phyloP scores from a whole-genome alignment of 2,888 invertebrate species.

The Keiferia lycopersicella region DNA sequence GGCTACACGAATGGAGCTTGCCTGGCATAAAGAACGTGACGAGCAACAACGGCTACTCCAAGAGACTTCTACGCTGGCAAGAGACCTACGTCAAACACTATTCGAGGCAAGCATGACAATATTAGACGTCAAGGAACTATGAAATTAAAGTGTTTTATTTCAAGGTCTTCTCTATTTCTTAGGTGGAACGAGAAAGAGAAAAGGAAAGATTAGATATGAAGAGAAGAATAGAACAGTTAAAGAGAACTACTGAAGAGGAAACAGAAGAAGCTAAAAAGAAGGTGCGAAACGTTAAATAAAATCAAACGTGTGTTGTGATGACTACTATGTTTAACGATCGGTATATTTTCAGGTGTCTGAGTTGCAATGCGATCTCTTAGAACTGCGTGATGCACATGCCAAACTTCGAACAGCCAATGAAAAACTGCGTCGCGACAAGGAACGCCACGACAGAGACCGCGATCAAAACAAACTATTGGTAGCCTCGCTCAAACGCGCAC shows the following conservation, averaged over 20 bases:
- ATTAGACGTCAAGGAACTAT: not conserved
- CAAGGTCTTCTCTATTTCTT: slow-evolving; percentile 27
- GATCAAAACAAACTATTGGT: slow-evolving; percentile 81
- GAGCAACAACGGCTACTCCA: slow-evolving; percentile 94
- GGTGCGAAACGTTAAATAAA: slow-evolving; percentile 55
- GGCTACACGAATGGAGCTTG: slow-evolving; percentile 93
- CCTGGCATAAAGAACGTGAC: slow-evolving; percentile 96
- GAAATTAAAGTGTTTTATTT: not conserved
- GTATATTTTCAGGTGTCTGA: slow-evolving; percentile 77
- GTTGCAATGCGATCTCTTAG: slow-evolving; percentile 92
- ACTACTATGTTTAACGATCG: not conserved
- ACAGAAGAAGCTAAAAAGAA: slow-evolving; percentile 94
- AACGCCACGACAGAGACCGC: slow-evolving; percentile 90
- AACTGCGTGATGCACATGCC: slow-evolving; percentile 94
- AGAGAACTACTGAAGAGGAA: slow-evolving; percentile 92
- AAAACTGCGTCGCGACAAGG: slow-evolving; percentile 92
- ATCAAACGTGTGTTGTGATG: not conserved
- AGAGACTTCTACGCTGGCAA: slow-evolving; percentile 93
- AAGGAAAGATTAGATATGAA: slow-evolving; percentile 94
- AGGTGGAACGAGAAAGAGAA: slow-evolving; percentile 94
- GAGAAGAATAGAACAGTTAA: slow-evolving; percentile 91
- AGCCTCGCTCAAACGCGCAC: slow-evolving; percentile 71
- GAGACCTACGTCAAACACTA: slow-evolving; percentile 92
- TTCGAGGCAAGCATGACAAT: slow-evolving; percentile 83
- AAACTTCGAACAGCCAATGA: slow-evolving; percentile 95